Evolutionary conservation across 1,140 invertebrate species (phyloP).

Genomic region (Diabrotica virgifera): DNA sequence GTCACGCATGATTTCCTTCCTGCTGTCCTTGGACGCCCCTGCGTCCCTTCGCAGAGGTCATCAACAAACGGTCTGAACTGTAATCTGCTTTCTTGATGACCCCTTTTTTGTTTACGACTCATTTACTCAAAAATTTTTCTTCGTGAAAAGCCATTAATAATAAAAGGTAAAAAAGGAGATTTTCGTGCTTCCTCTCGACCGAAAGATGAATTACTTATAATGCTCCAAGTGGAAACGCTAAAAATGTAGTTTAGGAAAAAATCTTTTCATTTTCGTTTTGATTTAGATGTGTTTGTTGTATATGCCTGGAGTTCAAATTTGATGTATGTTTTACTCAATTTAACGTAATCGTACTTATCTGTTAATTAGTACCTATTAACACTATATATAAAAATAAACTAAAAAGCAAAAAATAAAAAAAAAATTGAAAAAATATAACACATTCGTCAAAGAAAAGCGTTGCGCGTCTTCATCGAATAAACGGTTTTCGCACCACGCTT

Average conservation of each 20-base stretch:
- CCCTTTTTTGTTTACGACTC: constrained; percentile 44
- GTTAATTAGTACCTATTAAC: no score
- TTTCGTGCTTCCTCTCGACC: constrained; percentile 10
- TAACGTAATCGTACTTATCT: no score
- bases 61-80: constrained; percentile 43
- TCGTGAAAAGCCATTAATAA: constrained; percentile 18
- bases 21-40: not conserved
- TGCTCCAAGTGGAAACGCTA: not conserved
- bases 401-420: no score
- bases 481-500: no score
- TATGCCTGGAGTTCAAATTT: no score
- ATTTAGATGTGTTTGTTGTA: not conserved
- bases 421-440: no score
- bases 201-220: constrained; percentile 19
- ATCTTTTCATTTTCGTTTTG: not conserved
- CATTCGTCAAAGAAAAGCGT: no score
- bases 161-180: constrained; percentile 19
- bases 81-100: constrained; percentile 43
- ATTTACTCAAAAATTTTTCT: constrained; percentile 36
- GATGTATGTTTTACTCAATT: no score
- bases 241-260: not conserved
- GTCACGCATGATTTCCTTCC: no score
- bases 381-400: no score
- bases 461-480: no score
- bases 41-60: constrained; percentile 39